These are phyloP conservation scores for Heteronetta atricapilla DNA, from an alignment of 2,113 vertebrate species.

Conservation along the genomic window DNA sequence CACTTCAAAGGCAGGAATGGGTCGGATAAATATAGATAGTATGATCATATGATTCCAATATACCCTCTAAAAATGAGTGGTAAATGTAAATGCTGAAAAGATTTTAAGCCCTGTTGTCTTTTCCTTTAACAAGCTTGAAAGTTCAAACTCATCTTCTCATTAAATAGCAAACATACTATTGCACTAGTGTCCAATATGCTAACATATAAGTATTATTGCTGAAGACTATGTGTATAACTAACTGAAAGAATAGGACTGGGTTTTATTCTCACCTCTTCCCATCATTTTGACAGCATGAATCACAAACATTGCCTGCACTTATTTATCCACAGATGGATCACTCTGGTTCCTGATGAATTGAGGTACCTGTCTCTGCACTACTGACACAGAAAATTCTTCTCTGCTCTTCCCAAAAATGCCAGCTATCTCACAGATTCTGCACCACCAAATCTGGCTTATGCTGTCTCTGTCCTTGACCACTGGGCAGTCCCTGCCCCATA, in stretches of 20 bases:
- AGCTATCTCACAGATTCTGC: neutral
- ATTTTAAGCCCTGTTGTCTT: neutral
- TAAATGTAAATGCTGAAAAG: neutral
- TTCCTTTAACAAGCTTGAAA: neutral
- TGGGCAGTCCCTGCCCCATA: neutral
- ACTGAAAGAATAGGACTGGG: neutral
- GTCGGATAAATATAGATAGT: neutral
- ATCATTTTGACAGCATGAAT: neutral
- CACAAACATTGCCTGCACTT: neutral
- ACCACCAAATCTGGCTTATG: neutral
- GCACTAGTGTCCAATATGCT: neutral
- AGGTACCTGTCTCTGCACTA: neutral
- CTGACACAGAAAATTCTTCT: neutral
- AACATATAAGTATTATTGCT: neutral
- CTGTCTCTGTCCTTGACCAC: neutral
- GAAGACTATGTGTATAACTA: neutral
- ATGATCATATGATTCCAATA: neutral
- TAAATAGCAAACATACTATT: neutral
- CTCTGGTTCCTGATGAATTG: neutral
- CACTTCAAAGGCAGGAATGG: slow-evolving; percentile 8
- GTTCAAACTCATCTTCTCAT: neutral
- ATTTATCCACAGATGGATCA: neutral
- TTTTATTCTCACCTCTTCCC: neutral
- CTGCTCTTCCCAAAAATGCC: neutral
- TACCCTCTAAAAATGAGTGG: neutral